These are phyloP conservation scores for Axea sp. DNA, from an alignment of 2,888 invertebrate species.

Conservation along the genomic window DNA sequence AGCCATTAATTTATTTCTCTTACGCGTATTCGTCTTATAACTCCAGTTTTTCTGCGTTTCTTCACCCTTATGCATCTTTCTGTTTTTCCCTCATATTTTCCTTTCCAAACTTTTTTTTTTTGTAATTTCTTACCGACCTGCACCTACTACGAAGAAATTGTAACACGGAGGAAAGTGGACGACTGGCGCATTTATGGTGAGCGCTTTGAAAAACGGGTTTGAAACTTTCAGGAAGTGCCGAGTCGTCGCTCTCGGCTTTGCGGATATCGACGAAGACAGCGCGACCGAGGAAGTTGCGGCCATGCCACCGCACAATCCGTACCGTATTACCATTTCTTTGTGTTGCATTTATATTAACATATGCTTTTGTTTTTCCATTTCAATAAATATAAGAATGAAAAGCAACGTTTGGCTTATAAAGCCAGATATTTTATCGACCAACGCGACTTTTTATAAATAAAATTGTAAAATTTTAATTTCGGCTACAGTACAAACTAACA, in stretches of 20 bases:
- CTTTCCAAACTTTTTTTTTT: background rate
- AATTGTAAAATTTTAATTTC: too few relatives aligned
- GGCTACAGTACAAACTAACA: too few relatives aligned
- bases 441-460: too few relatives aligned
- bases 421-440: too few relatives aligned
- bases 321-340: conserved; percentile 11
- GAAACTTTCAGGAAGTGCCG: conserved; percentile 37
- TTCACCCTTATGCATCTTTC: background rate
- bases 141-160: conserved; percentile 28
- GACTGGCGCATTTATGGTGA: background rate
- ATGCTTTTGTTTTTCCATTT: too few relatives aligned
- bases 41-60: background rate
- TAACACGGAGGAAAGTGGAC: conserved; percentile 25
- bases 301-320: conserved; percentile 19
- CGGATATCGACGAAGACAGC: conserved; percentile 36
- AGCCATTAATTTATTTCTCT: conserved; percentile 22
- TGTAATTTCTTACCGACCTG: conserved; percentile 5
- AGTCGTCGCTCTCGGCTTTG: conserved; percentile 22
- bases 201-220: conserved; percentile 33
- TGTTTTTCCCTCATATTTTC: background rate
- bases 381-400: too few relatives aligned
- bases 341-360: background rate
- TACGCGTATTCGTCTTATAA: conserved; percentile 19
- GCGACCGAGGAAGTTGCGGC: conserved; percentile 32
- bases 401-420: too few relatives aligned